These are phyloP conservation scores for Nyctibius grandis DNA, from an alignment of 2,797 vertebrate genomes.

Conservation along the genomic window DNA sequence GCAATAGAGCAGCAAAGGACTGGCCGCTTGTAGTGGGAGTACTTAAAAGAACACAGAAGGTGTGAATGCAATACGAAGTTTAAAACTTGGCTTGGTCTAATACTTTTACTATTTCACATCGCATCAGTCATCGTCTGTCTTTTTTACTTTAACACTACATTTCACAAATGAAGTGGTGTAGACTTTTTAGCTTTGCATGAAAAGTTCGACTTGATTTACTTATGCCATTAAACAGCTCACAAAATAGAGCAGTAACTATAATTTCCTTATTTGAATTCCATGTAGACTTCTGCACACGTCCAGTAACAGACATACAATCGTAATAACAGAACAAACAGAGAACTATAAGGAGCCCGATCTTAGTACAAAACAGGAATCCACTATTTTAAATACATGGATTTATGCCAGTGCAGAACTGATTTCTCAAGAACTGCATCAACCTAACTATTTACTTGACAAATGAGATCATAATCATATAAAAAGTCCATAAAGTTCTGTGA, in stretches of 20 bases:
- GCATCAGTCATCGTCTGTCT: background rate
- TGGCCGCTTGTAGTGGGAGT: background rate
- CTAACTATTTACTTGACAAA: background rate
- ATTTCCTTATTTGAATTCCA: background rate
- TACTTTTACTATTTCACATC: background rate
- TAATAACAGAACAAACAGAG: background rate
- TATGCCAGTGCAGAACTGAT: background rate
- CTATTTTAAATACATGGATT: background rate
- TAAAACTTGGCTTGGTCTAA: background rate
- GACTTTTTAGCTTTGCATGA: background rate
- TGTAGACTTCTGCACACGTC: background rate
- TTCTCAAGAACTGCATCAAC: background rate
- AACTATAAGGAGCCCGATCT: background rate
- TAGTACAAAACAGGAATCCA: background rate
- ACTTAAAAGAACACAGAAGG: background rate
- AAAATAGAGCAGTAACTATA: background rate
- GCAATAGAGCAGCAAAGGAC: background rate
- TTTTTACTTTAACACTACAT: background rate
- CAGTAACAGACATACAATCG: background rate
- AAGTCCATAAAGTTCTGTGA: background rate
- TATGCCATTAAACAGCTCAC: background rate
- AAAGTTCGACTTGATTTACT: background rate
- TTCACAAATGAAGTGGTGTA: background rate
- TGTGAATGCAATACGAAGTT: background rate
- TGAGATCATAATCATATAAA: background rate